phyloP scores from a whole-genome alignment of 2,113 vertebrate genomes.

The Chaenocephalus aceratus region DNA sequence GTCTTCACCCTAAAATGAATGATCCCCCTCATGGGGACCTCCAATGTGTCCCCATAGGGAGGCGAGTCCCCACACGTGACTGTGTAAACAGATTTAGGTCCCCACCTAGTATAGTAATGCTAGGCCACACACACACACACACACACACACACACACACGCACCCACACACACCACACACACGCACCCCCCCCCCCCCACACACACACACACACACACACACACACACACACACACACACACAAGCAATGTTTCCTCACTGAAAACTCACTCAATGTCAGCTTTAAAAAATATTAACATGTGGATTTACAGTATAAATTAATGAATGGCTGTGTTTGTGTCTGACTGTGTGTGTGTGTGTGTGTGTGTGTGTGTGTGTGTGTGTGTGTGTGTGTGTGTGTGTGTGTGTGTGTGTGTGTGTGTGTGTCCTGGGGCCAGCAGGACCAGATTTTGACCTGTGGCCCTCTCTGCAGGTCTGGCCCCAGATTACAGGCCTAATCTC shows the following conservation, averaged over 20 bases:
- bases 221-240: neutral
- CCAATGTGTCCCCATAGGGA: too few species aligned
- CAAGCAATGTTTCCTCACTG: neutral
- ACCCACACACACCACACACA: neutral
- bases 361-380: neutral
- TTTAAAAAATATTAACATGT: neutral
- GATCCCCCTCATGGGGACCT: too few species aligned
- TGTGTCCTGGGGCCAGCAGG: slow-evolving; percentile 80
- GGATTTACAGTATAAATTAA: neutral
- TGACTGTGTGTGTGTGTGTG: slow-evolving; percentile 7
- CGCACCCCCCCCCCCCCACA: neutral
- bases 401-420: slow-evolving; percentile 25
- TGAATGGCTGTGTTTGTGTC: too few species aligned
- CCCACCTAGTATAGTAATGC: too few species aligned
- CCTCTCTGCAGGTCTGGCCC: slow-evolving; percentile 81
- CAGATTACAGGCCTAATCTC: slow-evolving; percentile 87
- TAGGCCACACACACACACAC: too few species aligned
- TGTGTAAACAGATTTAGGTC: too few species aligned
- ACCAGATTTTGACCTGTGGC: slow-evolving; percentile 86
- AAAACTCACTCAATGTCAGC: neutral
- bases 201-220: slow-evolving; percentile 24
- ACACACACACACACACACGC: slow-evolving; percentile 16
- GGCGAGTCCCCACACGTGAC: too few species aligned
- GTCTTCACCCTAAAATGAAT: too few species aligned
- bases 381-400: slow-evolving; percentile 45